These are phyloP conservation scores for Uropsilus gracilis DNA, from an alignment of 2,113 vertebrate genomes.

Conservation along the genomic window DNA sequence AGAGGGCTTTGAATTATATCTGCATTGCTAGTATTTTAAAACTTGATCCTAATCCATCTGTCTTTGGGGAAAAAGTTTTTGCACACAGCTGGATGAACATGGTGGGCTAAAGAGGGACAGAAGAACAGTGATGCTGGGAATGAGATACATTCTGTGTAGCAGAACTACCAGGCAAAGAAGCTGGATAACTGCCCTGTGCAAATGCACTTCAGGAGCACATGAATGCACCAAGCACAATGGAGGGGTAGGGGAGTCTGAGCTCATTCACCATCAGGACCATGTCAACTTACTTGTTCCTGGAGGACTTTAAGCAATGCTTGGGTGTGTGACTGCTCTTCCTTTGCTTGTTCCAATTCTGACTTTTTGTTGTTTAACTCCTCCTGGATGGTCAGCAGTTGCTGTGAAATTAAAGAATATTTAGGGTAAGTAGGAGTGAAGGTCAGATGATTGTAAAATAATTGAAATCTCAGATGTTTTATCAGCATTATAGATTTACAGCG, in stretches of 20 bases:
- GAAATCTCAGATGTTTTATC: background rate
- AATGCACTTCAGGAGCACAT: background rate
- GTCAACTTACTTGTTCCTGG: slow-evolving; percentile 87
- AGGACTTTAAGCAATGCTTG: slow-evolving; percentile 88
- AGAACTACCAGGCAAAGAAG: background rate
- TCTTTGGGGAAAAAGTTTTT: slow-evolving; percentile 49
- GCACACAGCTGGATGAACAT: background rate
- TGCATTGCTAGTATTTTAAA: slow-evolving; percentile 51
- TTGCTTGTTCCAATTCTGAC: slow-evolving; percentile 92
- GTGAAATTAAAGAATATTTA: slow-evolving; percentile 76
- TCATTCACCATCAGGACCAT: background rate
- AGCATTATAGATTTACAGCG: no score
- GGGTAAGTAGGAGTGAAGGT: background rate
- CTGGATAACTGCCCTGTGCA: background rate
- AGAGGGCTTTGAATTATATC: slow-evolving; percentile 53
- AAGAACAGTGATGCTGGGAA: background rate
- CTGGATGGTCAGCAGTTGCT: slow-evolving; percentile 95
- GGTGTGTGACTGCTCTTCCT: slow-evolving; percentile 91
- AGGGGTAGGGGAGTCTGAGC: rapidly evolving
- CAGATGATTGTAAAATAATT: slow-evolving; percentile 51
- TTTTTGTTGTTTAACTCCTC: slow-evolving; percentile 94
- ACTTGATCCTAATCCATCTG: background rate
- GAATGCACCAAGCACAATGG: background rate
- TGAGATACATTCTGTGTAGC: background rate
- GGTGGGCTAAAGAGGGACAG: background rate